Percentiles rank a stretch among this genome's conserved stretches.
These are phyloP conservation scores for Sylvilagus floridanus DNA, from an alignment of 2,797 vertebrate genomes.

Conservation along the genomic window DNA sequence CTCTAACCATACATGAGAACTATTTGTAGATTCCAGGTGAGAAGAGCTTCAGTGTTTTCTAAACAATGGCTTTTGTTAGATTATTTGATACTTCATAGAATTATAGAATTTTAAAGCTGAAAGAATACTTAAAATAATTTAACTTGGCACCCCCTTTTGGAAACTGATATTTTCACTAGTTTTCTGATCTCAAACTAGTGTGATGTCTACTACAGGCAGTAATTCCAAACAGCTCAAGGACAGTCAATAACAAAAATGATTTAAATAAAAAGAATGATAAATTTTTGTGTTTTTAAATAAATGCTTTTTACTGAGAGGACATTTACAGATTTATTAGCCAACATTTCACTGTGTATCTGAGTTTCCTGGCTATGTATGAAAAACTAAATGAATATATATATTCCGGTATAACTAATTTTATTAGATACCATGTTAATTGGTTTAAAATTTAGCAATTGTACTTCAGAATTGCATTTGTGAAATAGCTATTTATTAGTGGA, in stretches of 20 bases:
- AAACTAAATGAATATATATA: slow-evolving; percentile 59
- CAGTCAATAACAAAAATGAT: slow-evolving; percentile 4
- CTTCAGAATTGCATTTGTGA: slow-evolving; percentile 64
- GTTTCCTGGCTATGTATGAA: slow-evolving; percentile 41
- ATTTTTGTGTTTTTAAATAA: slow-evolving; percentile 71
- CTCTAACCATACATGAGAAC: slow-evolving; percentile 38
- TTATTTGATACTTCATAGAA: slow-evolving; percentile 48
- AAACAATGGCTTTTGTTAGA: slow-evolving; percentile 41
- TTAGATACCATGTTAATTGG: slow-evolving; percentile 51
- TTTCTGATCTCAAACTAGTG: slow-evolving; percentile 37
- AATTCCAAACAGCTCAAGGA: neutral
- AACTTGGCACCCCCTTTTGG: neutral
- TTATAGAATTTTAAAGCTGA: slow-evolving; percentile 49
- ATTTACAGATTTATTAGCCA: slow-evolving; percentile 48
- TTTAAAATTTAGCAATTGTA: slow-evolving; percentile 66
- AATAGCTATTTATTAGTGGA: slow-evolving; percentile 66
- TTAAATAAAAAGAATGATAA: slow-evolving; percentile 40
- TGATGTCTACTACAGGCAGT: neutral
- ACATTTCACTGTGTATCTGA: slow-evolving; percentile 51
- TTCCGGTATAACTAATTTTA: slow-evolving; percentile 62
- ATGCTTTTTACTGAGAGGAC: slow-evolving; percentile 44
- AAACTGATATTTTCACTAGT: slow-evolving; percentile 59
- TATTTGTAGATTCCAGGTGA: neutral
- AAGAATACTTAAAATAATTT: slow-evolving; percentile 38
- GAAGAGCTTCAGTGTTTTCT: slow-evolving; percentile 37